Base-by-base conservation (phyloP, 1,140 invertebrate species). In the Idris sp. region DNA sequence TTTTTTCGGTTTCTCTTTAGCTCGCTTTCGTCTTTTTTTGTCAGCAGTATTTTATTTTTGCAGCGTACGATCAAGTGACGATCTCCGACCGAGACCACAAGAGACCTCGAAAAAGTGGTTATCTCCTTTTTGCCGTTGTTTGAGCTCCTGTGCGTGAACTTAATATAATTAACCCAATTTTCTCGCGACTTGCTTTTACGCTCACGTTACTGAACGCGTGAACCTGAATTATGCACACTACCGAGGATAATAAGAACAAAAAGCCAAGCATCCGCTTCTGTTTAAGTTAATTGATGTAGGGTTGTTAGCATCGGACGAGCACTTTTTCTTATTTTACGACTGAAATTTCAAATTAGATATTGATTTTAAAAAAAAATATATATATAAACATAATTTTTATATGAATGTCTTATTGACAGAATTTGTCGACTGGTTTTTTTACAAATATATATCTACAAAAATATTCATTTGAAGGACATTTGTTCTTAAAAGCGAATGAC, bases 81-180 rank as follows among this genome's bases (percentile, higher is more conserved):
- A 65, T 65, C 41, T 38, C 22, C 13, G 15, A 16, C 26, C 33
- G 41, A 54, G 28, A 30, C 16, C 35, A 15, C 33, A 14, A 13
- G 11, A 31, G 15, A 25, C 36, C 41, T 28, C 48, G 22, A 30
- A 51, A 54, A 44, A 65, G 41, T 33, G n/a, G 5, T 13, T 15
- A 31, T 8, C 41, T 26, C 43, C 16, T 53, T 65, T 69, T 38
- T 30, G 36, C 53, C 36, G 46, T 51, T 69, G 54, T 46, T 59
- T 36, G 30, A 59, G 59, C 41, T 16, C 38, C 15, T 30, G 46
- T 38, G 35, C 53, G 43, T 59, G 53, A 58, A 69, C 53, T 51
- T 58, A 53, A 69, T 53, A 51, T 36, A 69, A 69, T 69, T 69
- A 69, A 59, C 53, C 65, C 43, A 69, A 69, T 69, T 69, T 68